Evolutionary conservation across 2,797 vertebrate genomes (phyloP), one percentile per base, ranked within the genome.

Genomic region (Hoplostethus atlanticus): DNA sequence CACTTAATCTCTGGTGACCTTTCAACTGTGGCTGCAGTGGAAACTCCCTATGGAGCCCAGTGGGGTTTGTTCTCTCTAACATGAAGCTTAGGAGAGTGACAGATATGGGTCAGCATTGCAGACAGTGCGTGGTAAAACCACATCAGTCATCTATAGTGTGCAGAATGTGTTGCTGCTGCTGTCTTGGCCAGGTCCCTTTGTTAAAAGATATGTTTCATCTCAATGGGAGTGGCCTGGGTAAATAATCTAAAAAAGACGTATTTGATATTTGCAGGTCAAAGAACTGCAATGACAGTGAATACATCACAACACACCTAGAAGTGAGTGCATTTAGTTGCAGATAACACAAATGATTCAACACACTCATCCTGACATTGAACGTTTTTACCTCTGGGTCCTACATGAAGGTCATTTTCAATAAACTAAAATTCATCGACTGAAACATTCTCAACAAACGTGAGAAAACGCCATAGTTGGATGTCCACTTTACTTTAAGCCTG

Each of bases 1-100:
- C 15, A 0, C 61, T 82, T 87, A 79, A 90, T 88, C 81, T 82
- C 69, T 58, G 5, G n/a, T 85, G 84, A 91, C 84, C 86, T 92
- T 85, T 86, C 4, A 73, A 48, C 58, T 70, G 28, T 57, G 44
- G 56, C 72, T 66, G 47, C 68, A 47, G 21, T 65, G 75, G 81
- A 85, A 87, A 77, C 61, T 71, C 81, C 79, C 77, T 4, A 40
- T 57, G 56, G 64, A 78, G 46, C 46, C 64, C 16, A 30, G 53
- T 28, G 4, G 47, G 66, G 52, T 75, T 48, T 56, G 78, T 86
- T 76, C 34, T 61, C 9, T 55, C 44, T 64, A 65, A 77, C 47
- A 55, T 70, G 30, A 71, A 15, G 46, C 68, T 81, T 40, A 69
- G 64, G 50, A 53, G 53, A 51, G 57, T 69, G 64, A 69, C 56